Evolutionary conservation across 2,113 vertebrate genomes (phyloP).

Genomic region (Takifugu bimaculatus): DNA sequence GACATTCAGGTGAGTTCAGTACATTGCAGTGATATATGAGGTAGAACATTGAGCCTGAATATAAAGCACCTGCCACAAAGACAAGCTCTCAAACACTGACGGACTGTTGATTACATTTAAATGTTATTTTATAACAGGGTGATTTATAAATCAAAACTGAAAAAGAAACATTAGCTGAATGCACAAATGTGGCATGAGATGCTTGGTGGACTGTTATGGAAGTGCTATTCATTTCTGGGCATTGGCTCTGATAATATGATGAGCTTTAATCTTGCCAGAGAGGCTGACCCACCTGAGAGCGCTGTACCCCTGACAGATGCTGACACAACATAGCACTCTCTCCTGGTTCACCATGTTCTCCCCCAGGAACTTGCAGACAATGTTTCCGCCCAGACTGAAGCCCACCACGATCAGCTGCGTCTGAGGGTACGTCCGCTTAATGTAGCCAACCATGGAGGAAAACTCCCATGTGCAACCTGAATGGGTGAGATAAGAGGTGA

Average conservation of each 20-base stretch:
- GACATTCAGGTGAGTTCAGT: neutral
- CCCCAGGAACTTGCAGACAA: conserved; percentile 96
- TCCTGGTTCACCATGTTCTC: conserved; percentile 91
- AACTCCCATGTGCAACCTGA: conserved; percentile 98
- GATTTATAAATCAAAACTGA: neutral
- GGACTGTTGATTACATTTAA: no score
- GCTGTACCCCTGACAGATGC: conserved; percentile 95
- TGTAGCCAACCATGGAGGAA: conserved; percentile 92
- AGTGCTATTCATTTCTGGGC: conserved; percentile 7
- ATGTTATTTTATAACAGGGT: neutral
- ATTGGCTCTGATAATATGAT: conserved; percentile 5
- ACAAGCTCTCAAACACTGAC: no score
- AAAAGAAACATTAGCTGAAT: neutral
- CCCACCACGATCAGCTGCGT: conserved; percentile 90
- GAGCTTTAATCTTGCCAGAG: conserved; percentile 25
- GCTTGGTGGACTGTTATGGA: neutral
- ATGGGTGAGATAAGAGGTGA: conserved; percentile 11
- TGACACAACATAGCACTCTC: conserved; percentile 90
- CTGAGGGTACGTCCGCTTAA: conserved; percentile 86
- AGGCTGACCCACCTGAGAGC: conserved; percentile 83
- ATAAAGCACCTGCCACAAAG: neutral
- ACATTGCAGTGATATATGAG: neutral
- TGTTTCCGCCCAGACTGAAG: conserved; percentile 97
- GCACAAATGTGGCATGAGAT: neutral
- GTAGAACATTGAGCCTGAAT: neutral